Evolutionary conservation across 2,888 invertebrate genomes (phyloP).

Genomic region (Thumatha senex): DNA sequence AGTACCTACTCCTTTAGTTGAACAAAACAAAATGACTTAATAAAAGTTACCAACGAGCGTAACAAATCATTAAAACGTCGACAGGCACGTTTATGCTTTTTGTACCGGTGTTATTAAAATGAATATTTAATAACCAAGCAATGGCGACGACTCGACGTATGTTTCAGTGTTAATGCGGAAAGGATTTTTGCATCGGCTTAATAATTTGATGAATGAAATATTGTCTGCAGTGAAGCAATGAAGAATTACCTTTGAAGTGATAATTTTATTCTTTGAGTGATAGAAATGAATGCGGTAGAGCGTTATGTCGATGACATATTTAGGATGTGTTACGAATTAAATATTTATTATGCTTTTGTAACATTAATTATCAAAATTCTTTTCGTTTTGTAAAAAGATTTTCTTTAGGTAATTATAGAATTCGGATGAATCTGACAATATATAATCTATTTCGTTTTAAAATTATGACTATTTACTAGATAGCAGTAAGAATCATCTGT

Average conservation of each 20-base stretch:
- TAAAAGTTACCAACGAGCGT: slow-evolving; percentile 51
- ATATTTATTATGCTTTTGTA: background rate
- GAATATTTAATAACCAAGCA: slow-evolving; percentile 69
- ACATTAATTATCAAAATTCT: background rate
- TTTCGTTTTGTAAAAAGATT: background rate
- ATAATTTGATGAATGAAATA: slow-evolving; percentile 24
- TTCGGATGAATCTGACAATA: too few species aligned
- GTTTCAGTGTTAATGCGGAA: slow-evolving; percentile 42
- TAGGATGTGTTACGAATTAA: background rate
- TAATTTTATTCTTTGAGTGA: background rate
- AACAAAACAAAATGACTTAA: slow-evolving; percentile 52
- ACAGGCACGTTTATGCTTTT: slow-evolving; percentile 54
- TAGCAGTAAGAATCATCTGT: too few species aligned
- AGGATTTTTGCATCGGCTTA: slow-evolving; percentile 34
- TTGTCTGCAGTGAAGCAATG: slow-evolving; percentile 10
- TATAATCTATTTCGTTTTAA: too few species aligned
- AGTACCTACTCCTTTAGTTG: slow-evolving; percentile 48
- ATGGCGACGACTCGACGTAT: slow-evolving; percentile 53
- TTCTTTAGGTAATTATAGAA: too few species aligned
- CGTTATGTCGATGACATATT: background rate
- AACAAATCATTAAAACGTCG: slow-evolving; percentile 61
- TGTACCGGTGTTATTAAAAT: slow-evolving; percentile 63
- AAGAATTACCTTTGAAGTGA: slow-evolving; percentile 2
- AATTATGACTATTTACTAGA: too few species aligned
- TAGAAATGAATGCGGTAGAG: background rate